Evolutionary conservation across 2,113 vertebrate species (phyloP).

Genomic region (Cichladusa arquata): DNA sequence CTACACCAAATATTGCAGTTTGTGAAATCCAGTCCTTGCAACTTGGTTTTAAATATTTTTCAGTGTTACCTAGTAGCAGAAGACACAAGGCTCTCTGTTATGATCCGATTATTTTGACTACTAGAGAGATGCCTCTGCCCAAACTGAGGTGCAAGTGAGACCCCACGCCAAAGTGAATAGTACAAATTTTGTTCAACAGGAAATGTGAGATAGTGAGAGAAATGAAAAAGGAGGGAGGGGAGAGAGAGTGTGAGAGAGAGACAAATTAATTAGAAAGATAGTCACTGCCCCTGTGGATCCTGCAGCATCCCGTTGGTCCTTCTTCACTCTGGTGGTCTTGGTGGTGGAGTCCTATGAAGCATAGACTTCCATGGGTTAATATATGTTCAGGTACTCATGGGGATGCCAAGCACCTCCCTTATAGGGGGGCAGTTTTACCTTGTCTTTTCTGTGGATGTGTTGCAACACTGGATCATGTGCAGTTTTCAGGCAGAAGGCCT

Average conservation of each 20-base stretch:
- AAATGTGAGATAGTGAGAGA: background rate
- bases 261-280: background rate
- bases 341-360: background rate
- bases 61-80: background rate
- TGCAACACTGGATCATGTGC: background rate
- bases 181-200: background rate
- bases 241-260: background rate
- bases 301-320: background rate
- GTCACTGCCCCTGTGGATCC: background rate
- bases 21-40: background rate
- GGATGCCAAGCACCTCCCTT: too few relatives aligned
- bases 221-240: background rate
- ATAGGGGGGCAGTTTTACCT: fast-evolving
- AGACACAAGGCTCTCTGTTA: background rate
- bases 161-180: fast-evolving
- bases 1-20: background rate
- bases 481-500: background rate
- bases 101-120: background rate
- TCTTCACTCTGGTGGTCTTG: background rate
- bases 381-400: fast-evolving
- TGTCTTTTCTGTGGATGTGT: background rate
- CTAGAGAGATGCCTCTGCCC: background rate
- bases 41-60: background rate
- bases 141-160: background rate
- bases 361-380: background rate